Conservation (phyloP, 2,797 vertebrate species). For the Sebastes itinus region DNA sequence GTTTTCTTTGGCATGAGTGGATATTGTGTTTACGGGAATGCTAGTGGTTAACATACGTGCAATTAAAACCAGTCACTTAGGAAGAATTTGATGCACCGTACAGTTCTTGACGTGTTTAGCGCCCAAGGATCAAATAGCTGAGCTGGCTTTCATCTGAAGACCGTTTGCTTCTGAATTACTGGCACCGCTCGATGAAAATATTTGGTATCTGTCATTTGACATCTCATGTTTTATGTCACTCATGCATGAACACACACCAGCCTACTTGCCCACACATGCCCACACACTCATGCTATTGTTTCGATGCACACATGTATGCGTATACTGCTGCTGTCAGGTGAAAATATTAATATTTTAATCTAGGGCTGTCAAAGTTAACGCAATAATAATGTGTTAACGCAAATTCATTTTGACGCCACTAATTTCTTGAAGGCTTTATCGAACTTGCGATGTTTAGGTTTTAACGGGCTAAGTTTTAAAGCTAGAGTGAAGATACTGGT, state of each 20-base stretch:
- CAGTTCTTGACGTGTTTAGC: slow-evolving; percentile 23
- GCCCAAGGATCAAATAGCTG: slow-evolving; percentile 37
- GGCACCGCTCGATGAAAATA: slow-evolving; percentile 11
- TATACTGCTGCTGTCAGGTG: slow-evolving; percentile 17
- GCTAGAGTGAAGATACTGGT: too few relatives aligned
- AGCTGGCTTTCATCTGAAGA: slow-evolving; percentile 9
- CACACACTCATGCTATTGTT: neutral
- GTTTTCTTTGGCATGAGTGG: slow-evolving; percentile 7
- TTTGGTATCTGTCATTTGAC: slow-evolving; percentile 29
- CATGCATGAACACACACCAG: neutral
- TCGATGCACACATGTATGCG: neutral
- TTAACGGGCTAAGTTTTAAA: too few relatives aligned
- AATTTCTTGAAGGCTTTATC: too few relatives aligned
- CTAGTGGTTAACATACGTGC: neutral
- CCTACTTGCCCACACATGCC: neutral
- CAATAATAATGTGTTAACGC: too few relatives aligned
- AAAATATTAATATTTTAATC: neutral
- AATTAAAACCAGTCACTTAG: slow-evolving; percentile 18
- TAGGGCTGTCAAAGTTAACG: too few relatives aligned
- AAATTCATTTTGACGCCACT: too few relatives aligned
- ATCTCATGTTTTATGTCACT: slow-evolving; percentile 6
- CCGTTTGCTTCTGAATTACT: slow-evolving; percentile 1
- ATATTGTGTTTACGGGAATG: slow-evolving; percentile 32
- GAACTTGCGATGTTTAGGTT: too few relatives aligned
- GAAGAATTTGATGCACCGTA: neutral